Conservation (phyloP, 2,888 invertebrate species). For the Autographa pulchrina region DNA sequence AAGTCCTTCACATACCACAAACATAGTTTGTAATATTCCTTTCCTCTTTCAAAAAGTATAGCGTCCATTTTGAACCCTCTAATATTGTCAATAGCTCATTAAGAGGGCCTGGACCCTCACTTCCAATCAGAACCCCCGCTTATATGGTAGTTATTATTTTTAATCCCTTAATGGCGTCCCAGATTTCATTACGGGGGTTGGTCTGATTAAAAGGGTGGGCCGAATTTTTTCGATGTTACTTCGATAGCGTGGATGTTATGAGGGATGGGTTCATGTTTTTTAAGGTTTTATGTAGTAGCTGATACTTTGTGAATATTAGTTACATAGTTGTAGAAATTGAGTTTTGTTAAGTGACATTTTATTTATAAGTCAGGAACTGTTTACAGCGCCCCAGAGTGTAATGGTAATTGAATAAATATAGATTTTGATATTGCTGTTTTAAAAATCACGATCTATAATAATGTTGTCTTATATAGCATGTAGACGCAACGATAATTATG, state of each 20-base stretch:
- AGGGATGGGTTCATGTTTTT: slow-evolving; percentile 22
- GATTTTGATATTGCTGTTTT: too few species aligned
- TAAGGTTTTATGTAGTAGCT: neutral
- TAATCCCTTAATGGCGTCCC: slow-evolving; percentile 88
- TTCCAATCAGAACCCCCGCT: slow-evolving; percentile 74
- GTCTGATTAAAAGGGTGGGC: slow-evolving; percentile 86
- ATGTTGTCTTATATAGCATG: too few species aligned
- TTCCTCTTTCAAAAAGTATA: slow-evolving; percentile 19
- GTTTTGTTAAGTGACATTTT: too few species aligned
- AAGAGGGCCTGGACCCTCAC: slow-evolving; percentile 68
- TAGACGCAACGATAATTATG: too few species aligned
- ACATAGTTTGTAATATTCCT: too few species aligned
- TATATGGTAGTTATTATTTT: slow-evolving; percentile 86
- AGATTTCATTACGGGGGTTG: slow-evolving; percentile 87
- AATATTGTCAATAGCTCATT: slow-evolving; percentile 80
- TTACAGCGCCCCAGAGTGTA: too few species aligned
- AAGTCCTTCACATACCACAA: too few species aligned
- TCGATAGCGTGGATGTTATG: slow-evolving; percentile 54
- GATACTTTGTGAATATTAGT: too few species aligned
- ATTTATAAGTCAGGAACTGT: too few species aligned
- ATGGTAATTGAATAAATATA: too few species aligned
- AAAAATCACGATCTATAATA: too few species aligned
- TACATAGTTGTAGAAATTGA: too few species aligned
- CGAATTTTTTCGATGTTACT: slow-evolving; percentile 66
- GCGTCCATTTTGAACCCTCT: slow-evolving; percentile 40